A percentile compares a stretch with the other conserved stretches of the same genome.
Conservation (phyloP, 2,797 vertebrate genomes). For the Darevskia nairensis region DNA sequence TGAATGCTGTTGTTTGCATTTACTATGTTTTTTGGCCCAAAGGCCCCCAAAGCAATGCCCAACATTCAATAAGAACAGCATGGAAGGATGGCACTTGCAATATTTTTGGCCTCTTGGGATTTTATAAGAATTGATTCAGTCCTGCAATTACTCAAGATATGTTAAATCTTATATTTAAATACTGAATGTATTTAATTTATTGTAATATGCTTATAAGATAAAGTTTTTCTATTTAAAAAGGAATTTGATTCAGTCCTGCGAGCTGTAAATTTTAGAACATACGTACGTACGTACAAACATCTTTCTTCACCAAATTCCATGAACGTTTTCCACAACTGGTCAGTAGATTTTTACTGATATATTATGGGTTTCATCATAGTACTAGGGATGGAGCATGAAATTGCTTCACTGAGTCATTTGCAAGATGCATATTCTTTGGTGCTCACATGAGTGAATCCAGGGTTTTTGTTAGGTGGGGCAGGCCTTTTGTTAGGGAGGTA, state of each 20-base stretch:
- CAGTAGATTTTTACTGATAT: neutral
- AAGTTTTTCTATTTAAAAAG: too few relatives aligned
- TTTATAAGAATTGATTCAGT: neutral
- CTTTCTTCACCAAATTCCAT: neutral
- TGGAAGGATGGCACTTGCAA: too few relatives aligned
- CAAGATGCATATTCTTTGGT: neutral
- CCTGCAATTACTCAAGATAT: neutral
- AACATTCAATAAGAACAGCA: too few relatives aligned
- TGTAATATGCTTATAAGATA: too few relatives aligned
- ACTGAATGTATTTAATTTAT: too few relatives aligned
- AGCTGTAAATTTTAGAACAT: neutral
- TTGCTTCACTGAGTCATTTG: slow-evolving; percentile 4
- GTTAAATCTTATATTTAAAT: too few relatives aligned
- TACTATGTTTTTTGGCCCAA: neutral
- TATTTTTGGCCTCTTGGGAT: neutral
- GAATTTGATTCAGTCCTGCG: neutral
- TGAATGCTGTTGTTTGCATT: too few relatives aligned
- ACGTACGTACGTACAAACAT: neutral
- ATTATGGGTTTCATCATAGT: neutral
- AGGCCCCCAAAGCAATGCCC: too few relatives aligned
- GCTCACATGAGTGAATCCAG: too few relatives aligned
- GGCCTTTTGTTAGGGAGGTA: too few relatives aligned
- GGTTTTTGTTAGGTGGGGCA: too few relatives aligned
- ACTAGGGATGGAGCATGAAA: neutral
- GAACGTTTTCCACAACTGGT: neutral